phyloP scores from a whole-genome alignment of 2,113 vertebrate genomes.

The Tympanuchus pallidicinctus region DNA sequence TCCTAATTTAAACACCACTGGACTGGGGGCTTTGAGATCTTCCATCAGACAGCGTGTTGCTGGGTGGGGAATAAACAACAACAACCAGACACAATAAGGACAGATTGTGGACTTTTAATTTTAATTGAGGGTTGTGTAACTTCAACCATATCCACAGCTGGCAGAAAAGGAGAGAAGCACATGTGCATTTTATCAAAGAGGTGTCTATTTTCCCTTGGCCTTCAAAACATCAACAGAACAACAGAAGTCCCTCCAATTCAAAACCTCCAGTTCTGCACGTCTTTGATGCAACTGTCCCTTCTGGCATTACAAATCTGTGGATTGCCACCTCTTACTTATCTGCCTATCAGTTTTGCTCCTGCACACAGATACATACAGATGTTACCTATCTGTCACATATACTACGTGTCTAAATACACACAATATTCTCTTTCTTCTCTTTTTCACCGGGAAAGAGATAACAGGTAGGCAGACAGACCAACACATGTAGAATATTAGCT shows the following conservation, averaged over 20 bases:
- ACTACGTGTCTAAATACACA: not conserved
- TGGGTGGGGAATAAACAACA: fast-evolving
- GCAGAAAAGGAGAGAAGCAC: not conserved
- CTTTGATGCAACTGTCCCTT: slow-evolving; percentile 1
- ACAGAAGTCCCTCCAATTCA: not conserved
- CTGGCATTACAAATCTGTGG: not conserved
- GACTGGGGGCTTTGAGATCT: not conserved
- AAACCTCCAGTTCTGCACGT: not conserved
- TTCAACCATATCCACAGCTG: not conserved
- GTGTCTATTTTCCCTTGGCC: slow-evolving; percentile 4
- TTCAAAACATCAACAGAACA: not conserved
- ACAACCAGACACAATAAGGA: not conserved
- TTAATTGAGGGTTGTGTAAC: slow-evolving; percentile 7
- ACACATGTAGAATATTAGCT: slow-evolving; percentile 61
- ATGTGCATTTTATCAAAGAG: slow-evolving; percentile 39
- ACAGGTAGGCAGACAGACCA: slow-evolving; percentile 42
- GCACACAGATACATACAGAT: not conserved
- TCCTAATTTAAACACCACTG: not conserved
- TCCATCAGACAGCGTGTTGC: fast-evolving
- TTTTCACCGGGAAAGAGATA: not conserved
- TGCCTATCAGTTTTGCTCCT: not conserved
- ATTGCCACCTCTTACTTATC: not conserved
- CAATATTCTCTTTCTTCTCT: not conserved
- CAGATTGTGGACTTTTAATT: not conserved
- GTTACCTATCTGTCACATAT: not conserved